Evolutionary conservation across 2,113 vertebrate species (phyloP).

Genomic region (Stomatorhinus ivindoensis): DNA sequence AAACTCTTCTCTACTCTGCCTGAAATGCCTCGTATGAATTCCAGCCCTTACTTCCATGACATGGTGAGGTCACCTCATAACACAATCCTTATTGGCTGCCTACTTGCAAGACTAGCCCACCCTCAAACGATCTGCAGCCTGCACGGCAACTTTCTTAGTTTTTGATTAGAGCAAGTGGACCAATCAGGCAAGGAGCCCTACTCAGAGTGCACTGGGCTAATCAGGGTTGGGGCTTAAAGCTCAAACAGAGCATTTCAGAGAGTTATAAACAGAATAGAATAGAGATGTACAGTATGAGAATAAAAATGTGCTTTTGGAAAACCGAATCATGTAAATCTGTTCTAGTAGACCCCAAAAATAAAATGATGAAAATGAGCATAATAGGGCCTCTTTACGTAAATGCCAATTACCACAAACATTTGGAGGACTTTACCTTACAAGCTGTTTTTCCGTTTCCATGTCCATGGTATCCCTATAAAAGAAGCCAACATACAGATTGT

Average conservation of each 20-base stretch:
- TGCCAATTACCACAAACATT: background rate
- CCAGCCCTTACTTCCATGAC: background rate
- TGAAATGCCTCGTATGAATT: background rate
- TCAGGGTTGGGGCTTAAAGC: background rate
- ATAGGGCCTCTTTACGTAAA: background rate
- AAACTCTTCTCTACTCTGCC: background rate
- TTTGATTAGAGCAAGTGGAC: background rate
- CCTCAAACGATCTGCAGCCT: background rate
- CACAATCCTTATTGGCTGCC: background rate
- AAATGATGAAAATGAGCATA: background rate
- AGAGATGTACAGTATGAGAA: background rate
- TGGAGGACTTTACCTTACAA: conserved; percentile 73
- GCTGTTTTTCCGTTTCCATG: conserved; percentile 88
- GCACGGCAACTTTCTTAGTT: background rate
- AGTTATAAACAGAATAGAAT: background rate
- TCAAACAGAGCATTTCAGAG: background rate
- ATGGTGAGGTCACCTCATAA: background rate
- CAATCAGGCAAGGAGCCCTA: background rate
- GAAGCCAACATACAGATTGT: conserved; percentile 1
- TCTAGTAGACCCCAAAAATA: background rate
- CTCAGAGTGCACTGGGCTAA: background rate
- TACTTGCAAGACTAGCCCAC: background rate
- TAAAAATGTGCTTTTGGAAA: background rate
- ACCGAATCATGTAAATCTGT: background rate
- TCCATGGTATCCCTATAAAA: conserved; percentile 83